Evolutionary conservation across 2,113 vertebrate genomes (phyloP).

Genomic region (Cyanoderma ruficeps): DNA sequence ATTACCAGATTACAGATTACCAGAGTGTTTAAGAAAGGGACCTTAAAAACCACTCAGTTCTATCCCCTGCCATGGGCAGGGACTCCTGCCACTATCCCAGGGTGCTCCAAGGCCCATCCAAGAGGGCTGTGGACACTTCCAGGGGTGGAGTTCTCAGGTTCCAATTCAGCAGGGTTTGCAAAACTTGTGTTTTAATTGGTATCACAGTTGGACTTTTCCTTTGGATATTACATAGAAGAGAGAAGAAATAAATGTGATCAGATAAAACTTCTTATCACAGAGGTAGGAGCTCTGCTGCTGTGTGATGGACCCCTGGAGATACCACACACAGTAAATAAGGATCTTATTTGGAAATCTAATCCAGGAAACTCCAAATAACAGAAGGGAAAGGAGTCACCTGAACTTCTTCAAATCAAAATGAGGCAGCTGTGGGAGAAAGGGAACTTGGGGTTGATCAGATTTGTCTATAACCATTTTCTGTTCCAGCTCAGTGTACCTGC

Average conservation of each 20-base stretch:
- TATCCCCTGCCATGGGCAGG: background rate
- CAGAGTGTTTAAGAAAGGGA: background rate
- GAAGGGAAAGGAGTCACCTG: background rate
- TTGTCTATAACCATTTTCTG: background rate
- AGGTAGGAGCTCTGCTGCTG: background rate
- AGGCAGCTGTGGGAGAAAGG: background rate
- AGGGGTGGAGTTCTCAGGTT: background rate
- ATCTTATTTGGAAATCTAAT: background rate
- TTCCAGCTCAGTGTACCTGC: background rate
- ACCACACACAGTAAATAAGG: background rate
- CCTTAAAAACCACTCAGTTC: background rate
- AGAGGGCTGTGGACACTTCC: background rate
- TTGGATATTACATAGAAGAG: background rate
- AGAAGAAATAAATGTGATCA: background rate
- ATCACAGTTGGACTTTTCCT: background rate
- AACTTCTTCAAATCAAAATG: background rate
- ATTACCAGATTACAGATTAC: background rate
- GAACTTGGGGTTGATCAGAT: background rate
- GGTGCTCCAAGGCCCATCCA: background rate
- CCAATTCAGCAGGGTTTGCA: background rate
- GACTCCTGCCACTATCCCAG: background rate
- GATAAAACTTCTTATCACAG: background rate
- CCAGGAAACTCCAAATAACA: background rate
- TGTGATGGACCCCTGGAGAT: background rate
- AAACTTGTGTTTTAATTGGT: background rate